Conservation (phyloP, 2,113 vertebrate genomes). For the Epinephelus moara region DNA sequence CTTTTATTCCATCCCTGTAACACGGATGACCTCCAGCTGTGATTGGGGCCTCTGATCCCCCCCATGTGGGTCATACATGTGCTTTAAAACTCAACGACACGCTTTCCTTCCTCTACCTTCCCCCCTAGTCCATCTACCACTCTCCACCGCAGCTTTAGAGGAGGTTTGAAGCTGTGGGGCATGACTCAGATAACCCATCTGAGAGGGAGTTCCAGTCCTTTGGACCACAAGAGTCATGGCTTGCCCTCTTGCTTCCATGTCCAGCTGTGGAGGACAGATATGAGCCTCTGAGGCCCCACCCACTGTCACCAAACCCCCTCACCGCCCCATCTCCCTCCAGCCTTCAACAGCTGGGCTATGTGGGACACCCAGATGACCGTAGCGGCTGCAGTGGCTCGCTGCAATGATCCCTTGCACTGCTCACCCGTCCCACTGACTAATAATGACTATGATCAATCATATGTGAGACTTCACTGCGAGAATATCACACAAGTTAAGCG, state of each 20-base stretch:
- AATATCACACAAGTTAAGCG: conserved; percentile 52
- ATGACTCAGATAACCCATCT: conserved; percentile 46
- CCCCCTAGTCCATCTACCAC: background rate
- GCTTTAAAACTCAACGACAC: conserved; percentile 46
- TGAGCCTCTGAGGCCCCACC: conserved; percentile 19
- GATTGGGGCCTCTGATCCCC: conserved; percentile 63
- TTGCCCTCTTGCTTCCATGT: conserved; percentile 16
- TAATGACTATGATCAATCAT: conserved; percentile 75
- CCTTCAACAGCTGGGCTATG: conserved; percentile 45
- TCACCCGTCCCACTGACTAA: conserved; percentile 56
- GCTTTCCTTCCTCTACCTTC: conserved; percentile 29
- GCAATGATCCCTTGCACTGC: conserved; percentile 32
- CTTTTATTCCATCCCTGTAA: conserved; percentile 50
- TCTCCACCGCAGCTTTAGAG: conserved; percentile 26
- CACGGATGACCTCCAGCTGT: conserved; percentile 71
- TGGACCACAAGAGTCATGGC: conserved; percentile 34
- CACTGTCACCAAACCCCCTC: background rate
- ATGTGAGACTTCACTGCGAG: conserved; percentile 44
- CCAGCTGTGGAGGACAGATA: conserved; percentile 58
- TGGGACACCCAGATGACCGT: conserved; percentile 35
- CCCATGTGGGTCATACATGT: conserved; percentile 57
- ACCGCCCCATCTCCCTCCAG: conserved; percentile 1
- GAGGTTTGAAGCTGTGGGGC: conserved; percentile 38
- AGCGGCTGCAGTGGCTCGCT: conserved; percentile 29
- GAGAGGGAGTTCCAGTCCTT: conserved; percentile 49